Conservation (phyloP, 1,140 invertebrate genomes). For the Drosophila murphyi region DNA sequence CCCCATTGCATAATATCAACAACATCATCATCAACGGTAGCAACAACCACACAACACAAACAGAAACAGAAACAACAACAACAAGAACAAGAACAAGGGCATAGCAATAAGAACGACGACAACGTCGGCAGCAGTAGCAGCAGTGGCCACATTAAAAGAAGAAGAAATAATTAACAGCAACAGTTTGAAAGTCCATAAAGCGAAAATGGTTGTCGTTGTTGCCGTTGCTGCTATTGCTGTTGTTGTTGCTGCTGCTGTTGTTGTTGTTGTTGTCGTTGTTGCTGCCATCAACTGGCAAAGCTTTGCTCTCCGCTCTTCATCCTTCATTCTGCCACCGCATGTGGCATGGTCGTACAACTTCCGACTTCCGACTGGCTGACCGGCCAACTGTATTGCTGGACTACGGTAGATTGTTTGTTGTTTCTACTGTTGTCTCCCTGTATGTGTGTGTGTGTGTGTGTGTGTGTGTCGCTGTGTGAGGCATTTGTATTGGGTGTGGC, state of each 20-base stretch:
- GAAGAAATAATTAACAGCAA: slow-evolving; percentile 83
- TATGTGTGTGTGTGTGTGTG: slow-evolving; percentile 6
- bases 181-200: slow-evolving; percentile 83
- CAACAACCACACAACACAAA: slow-evolving; percentile 20
- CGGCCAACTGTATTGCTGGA: slow-evolving; percentile 20
- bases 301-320: slow-evolving; percentile 7
- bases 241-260: slow-evolving; percentile 16
- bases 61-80: slow-evolving; percentile 36
- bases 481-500: slow-evolving; percentile 16
- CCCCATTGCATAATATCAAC: slow-evolving; percentile 72
- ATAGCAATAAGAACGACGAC: slow-evolving; percentile 67
- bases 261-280: neutral
- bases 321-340: slow-evolving; percentile 57
- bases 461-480: neutral
- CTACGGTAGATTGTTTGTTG: slow-evolving; percentile 41
- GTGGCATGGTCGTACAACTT: slow-evolving; percentile 79
- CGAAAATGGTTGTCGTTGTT: slow-evolving; percentile 64
- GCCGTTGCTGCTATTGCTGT: slow-evolving; percentile 9
- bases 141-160: slow-evolving; percentile 80
- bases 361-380: slow-evolving; percentile 73
- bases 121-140: slow-evolving; percentile 61
- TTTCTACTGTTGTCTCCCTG: slow-evolving; percentile 16
- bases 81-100: slow-evolving; percentile 9
- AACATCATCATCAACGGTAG: slow-evolving; percentile 58
- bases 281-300: slow-evolving; percentile 19